Percentiles rank a stretch among this genome's conserved stretches.
Evolutionary conservation across 2,797 vertebrate genomes (phyloP).

Genomic region (Scomberomorus guttatus): DNA sequence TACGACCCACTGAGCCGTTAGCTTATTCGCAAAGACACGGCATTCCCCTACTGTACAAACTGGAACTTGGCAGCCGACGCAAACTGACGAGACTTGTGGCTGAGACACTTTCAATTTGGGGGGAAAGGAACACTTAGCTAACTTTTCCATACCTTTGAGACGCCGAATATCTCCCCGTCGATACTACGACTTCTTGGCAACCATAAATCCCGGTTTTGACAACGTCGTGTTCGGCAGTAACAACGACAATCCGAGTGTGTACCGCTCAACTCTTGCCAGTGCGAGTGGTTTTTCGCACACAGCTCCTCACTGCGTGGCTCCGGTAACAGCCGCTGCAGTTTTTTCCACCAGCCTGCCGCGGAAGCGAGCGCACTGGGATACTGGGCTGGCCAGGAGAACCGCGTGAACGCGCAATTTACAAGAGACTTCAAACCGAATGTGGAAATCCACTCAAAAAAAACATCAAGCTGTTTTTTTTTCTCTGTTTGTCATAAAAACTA

Average conservation of each 20-base stretch:
- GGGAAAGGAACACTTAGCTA: slow-evolving; percentile 39
- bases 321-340: slow-evolving; percentile 76
- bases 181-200: slow-evolving; percentile 25
- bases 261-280: slow-evolving; percentile 43
- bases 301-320: slow-evolving; percentile 73
- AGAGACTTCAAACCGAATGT: slow-evolving; percentile 1
- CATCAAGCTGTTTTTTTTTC: no score
- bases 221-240: slow-evolving; percentile 43
- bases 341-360: slow-evolving; percentile 68
- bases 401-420: slow-evolving; percentile 66
- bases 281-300: slow-evolving; percentile 57
- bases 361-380: slow-evolving; percentile 71
- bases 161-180: slow-evolving; percentile 32
- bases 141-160: slow-evolving; percentile 72
- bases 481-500: no score
- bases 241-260: slow-evolving; percentile 47
- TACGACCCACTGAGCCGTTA: neutral
- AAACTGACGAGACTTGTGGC: slow-evolving; percentile 66
- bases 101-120: slow-evolving; percentile 67
- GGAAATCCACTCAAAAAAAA: neutral
- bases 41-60: slow-evolving; percentile 36
- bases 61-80: slow-evolving; percentile 59
- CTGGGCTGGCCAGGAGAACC: slow-evolving; percentile 64
- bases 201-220: slow-evolving; percentile 52
- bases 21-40: slow-evolving; percentile 1